Base-by-base conservation (phyloP, 2,888 invertebrate species). In the Eurois occulta region DNA sequence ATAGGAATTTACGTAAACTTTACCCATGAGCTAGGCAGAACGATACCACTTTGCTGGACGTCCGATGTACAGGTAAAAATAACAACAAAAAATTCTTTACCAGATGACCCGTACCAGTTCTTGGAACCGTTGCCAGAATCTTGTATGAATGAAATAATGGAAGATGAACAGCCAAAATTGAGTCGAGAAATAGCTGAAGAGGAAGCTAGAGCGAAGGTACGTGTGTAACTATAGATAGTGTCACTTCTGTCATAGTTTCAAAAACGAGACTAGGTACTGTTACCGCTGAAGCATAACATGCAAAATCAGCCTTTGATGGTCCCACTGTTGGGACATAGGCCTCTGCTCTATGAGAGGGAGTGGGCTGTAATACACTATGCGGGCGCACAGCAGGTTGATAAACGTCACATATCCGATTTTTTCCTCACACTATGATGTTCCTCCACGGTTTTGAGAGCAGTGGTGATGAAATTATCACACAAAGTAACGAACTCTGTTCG, bases 31-130 rank as follows among this genome's bases (percentile, higher is more conserved):
- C 1, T n/a, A n/a, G 55, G 11, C n/a, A n/a, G 8, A 55, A 55
- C 24, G 3, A 10, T n/a, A n/a, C 48, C 0, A 52, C 4, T 10
- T 52, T 52, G 55, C n/a, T 55, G 5, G n/a, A 55, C 5, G 55
- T 55, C n/a, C 55, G 13, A 11, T n/a, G 5, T 11, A 46, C 5
- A 73, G 32, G 1, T 16, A n/a, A n/a, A 18, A 13, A 64, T 38
- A 1, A 35, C 24, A 24, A 48, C 2, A 64, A 41, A 65, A n/a
- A 7, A 18, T 24, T 38, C 38, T 48, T 16, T n/a, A 38, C 32
- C 68, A 84, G 83, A 94, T 87, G 95, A 96, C 73, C 95, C 96
- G 0, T 96, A 96, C 84, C 95, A 95, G 82, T 96, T 96, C 78
- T 77, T 96, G 85, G 93, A 95, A 5, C 86, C 94, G n/a, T 80